phyloP scores from a whole-genome alignment of 1,140 invertebrate species.

The Pseudachorutes palmiensis region DNA sequence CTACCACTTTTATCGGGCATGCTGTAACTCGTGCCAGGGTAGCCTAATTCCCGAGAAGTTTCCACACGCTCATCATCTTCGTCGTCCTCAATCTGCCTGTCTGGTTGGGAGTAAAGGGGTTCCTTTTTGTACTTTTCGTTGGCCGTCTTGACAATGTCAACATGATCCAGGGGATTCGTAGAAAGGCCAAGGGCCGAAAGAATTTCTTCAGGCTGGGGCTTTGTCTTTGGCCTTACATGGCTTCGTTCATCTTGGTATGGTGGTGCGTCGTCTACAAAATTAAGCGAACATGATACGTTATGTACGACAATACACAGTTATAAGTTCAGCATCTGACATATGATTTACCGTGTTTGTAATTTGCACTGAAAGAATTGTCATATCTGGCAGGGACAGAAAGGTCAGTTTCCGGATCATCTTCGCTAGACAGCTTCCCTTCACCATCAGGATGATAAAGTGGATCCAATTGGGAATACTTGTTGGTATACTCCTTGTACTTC shows the following conservation, averaged over 20 bases:
- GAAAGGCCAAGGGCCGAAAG: constrained; percentile 27
- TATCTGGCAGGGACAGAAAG: constrained; percentile 17
- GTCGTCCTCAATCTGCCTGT: constrained; percentile 14
- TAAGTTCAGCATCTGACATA: too few species aligned
- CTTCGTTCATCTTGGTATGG: background rate
- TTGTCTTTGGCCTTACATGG: constrained; percentile 11
- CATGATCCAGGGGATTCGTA: constrained; percentile 15
- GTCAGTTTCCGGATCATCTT: background rate
- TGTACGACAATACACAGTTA: background rate
- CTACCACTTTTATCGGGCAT: background rate
- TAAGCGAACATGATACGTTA: background rate
- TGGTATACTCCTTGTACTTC: background rate
- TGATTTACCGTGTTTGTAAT: constrained; percentile 23
- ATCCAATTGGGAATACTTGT: constrained; percentile 29
- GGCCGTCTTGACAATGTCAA: constrained; percentile 6
- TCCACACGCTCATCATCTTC: background rate
- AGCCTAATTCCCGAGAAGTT: constrained; percentile 4
- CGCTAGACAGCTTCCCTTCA: constrained; percentile 15
- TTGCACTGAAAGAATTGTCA: constrained; percentile 24
- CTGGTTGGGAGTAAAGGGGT: constrained; percentile 6
- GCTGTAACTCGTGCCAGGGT: background rate
- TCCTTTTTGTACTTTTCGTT: constrained; percentile 5
- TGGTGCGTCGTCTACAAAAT: background rate
- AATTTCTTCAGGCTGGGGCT: constrained; percentile 25
- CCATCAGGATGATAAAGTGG: constrained; percentile 34